phyloP scores from a whole-genome alignment of 2,888 invertebrate genomes.

The Globia sparganii region DNA sequence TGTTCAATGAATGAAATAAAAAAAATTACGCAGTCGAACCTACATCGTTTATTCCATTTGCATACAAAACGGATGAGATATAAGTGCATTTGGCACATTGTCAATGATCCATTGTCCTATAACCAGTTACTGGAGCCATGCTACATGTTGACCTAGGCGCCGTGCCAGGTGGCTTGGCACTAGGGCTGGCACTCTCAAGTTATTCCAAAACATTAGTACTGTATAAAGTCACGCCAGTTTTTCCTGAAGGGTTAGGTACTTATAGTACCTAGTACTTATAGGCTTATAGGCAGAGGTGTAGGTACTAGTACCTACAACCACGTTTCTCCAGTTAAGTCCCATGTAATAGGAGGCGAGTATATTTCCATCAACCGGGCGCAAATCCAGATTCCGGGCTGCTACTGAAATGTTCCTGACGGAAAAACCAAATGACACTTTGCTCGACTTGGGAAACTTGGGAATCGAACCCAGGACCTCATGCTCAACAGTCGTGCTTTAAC shows the following conservation, averaged over 20 bases:
- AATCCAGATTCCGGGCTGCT: neutral
- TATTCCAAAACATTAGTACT: neutral
- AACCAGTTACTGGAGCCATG: slow-evolving; percentile 51
- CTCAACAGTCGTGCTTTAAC: neutral
- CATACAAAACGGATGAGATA: slow-evolving; percentile 32
- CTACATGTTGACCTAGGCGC: slow-evolving; percentile 69
- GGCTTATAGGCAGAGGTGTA: neutral
- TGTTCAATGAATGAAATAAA: slow-evolving; percentile 28
- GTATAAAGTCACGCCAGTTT: no score
- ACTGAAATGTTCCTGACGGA: neutral
- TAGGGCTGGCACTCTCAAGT: slow-evolving; percentile 49
- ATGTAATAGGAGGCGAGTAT: neutral
- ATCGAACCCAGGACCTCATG: neutral
- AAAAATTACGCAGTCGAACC: slow-evolving; percentile 11
- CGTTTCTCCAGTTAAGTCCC: neutral
- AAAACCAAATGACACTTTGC: neutral
- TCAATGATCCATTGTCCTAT: slow-evolving; percentile 62
- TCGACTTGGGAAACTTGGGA: neutral
- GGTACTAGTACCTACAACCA: no score
- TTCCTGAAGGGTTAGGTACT: no score
- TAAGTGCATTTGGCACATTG: slow-evolving; percentile 60
- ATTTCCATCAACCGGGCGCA: neutral
- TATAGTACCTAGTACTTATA: no score
- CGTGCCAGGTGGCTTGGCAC: slow-evolving; percentile 65
- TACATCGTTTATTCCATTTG: slow-evolving; percentile 25